Conservation (phyloP, 23 tunicate species). For the Phallusia fumigata region DNA sequence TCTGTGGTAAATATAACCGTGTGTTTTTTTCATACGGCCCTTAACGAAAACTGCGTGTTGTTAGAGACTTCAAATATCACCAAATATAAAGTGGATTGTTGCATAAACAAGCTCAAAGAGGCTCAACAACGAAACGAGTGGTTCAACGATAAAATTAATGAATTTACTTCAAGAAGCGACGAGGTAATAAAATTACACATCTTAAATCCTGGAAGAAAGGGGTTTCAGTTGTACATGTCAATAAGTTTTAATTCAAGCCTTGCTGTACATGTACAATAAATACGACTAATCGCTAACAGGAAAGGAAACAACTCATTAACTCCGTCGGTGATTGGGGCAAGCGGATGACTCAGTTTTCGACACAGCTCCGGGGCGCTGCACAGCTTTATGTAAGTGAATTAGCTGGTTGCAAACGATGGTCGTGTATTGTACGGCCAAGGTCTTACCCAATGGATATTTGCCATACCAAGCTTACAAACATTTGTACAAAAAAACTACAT, state of each 20-base stretch:
- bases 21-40: neutral
- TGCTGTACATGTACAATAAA: too few relatives aligned
- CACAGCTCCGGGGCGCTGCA: neutral
- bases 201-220: too few relatives aligned
- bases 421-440: neutral
- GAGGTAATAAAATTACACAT: too few relatives aligned
- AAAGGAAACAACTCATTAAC: neutral
- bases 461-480: too few relatives aligned
- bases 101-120: neutral
- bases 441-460: neutral
- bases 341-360: neutral
- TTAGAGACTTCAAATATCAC: slow-evolving; percentile 1
- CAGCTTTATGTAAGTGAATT: slow-evolving; percentile 9
- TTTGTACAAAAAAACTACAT: neutral
- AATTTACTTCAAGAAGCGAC: neutral
- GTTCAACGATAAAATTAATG: neutral
- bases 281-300: neutral
- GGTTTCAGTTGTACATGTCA: too few relatives aligned
- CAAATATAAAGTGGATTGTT: slow-evolving; percentile 7
- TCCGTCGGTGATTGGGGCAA: slow-evolving; percentile 8
- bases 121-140: neutral
- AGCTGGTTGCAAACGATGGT: neutral
- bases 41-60: neutral
- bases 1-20: neutral
- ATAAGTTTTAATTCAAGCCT: too few relatives aligned